Evolutionary conservation across 2,888 invertebrate species (phyloP).

Genomic region (Deilephila elpenor): DNA sequence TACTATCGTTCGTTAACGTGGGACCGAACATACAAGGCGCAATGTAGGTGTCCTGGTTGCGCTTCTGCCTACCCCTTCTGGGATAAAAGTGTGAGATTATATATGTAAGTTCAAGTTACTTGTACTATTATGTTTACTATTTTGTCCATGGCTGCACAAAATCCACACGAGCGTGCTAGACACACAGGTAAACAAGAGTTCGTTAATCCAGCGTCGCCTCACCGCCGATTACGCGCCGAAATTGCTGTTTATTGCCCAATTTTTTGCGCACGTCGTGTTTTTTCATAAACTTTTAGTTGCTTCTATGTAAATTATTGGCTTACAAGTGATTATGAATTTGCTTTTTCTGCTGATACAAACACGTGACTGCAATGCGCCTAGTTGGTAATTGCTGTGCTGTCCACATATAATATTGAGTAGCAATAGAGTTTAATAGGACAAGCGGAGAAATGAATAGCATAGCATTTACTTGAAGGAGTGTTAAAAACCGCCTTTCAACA

Average conservation of each 20-base stretch:
- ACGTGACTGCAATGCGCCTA: background rate
- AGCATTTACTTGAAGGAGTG: background rate
- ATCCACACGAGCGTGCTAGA: background rate
- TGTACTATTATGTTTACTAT: no score
- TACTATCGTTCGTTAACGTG: no score
- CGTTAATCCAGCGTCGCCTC: conserved; percentile 7
- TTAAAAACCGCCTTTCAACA: background rate
- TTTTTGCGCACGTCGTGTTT: conserved; percentile 14
- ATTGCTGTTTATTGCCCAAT: conserved; percentile 23
- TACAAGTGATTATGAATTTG: background rate
- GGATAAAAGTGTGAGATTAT: no score
- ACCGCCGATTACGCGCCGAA: conserved; percentile 5
- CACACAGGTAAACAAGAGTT: conserved; percentile 1
- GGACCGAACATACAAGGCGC: no score
- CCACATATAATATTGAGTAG: no score
- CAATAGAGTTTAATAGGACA: background rate
- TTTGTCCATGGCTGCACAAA: background rate
- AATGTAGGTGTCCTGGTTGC: no score
- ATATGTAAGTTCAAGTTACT: no score
- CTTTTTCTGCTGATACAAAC: background rate
- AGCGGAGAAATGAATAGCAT: background rate
- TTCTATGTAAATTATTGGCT: no score
- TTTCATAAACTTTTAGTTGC: background rate
- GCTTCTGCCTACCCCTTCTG: no score
- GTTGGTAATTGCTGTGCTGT: background rate